A percentile compares a stretch with the other conserved stretches of the same genome.
These are phyloP conservation scores for Threskiornis aethiopicus DNA, from an alignment of 2,797 vertebrate genomes.

Conservation along the genomic window DNA sequence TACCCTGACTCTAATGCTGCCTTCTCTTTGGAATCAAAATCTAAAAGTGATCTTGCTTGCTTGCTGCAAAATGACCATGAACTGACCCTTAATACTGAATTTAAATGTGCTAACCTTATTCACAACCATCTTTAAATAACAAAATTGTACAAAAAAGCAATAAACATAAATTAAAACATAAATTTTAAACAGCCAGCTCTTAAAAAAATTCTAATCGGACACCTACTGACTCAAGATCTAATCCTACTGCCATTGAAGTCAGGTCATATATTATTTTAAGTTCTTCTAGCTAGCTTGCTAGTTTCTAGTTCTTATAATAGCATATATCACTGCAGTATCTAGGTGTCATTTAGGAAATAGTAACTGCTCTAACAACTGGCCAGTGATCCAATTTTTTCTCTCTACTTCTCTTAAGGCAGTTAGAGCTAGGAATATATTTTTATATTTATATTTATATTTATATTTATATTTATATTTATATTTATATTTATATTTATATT, in stretches of 20 bases:
- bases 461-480: background rate
- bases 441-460: background rate
- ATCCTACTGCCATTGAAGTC: background rate
- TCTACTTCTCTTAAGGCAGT: background rate
- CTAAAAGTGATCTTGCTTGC: background rate
- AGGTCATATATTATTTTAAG: constrained; percentile 24
- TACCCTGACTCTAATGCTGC: background rate
- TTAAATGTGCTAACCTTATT: background rate
- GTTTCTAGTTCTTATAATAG: background rate
- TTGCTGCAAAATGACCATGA: background rate
- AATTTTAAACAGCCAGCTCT: background rate
- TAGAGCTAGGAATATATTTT: background rate
- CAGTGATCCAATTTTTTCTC: background rate
- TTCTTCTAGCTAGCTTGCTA: background rate
- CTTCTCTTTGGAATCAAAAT: background rate
- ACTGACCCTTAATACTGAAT: background rate
- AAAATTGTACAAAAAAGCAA: background rate
- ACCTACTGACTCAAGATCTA: background rate
- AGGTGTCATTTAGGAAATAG: background rate
- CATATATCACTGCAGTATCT: background rate
- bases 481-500: background rate
- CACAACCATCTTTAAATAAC: background rate
- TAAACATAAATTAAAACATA: constrained; percentile 25
- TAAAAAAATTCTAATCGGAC: background rate
- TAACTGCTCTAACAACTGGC: background rate